Evolutionary conservation across 2,888 invertebrate species (phyloP), one percentile per base, ranked within the genome.

Genomic region (Leptodirus hochenwartii): DNA sequence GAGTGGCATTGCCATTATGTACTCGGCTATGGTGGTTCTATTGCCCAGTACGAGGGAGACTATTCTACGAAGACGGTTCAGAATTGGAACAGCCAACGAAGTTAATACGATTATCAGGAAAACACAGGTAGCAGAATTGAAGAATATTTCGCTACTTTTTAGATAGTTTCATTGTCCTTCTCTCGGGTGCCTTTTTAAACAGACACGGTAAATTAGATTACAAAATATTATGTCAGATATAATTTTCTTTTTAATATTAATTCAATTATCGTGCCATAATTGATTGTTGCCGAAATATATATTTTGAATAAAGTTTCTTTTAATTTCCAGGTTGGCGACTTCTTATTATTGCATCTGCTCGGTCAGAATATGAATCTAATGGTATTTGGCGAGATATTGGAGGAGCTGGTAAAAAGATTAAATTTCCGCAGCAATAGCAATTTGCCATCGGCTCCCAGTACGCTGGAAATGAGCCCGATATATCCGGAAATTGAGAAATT

Each of bases 291-390:
- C n/a, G n/a, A n/a, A n/a, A n/a, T n/a, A n/a, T n/a, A n/a, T n/a
- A n/a, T n/a, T n/a, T n/a, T n/a, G n/a, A n/a, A n/a, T n/a, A n/a
- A n/a, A n/a, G n/a, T n/a, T n/a, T n/a, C 11, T 29, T 34, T 32
- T 24, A 33, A 27, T 36, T 47, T 50, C 11, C 53, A 82, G 81
- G 76, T 87, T 43, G 85, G 85, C 15, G 87, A 88, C 50, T 87
- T 85, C 57, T 61, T 87, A 37, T 59, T 87, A 35, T 59, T 88
- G 33, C 82, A 84, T 47, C 59, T 87, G 32, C 61, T 87, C 29
- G 81, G 84, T 16, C 84, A 87, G 55, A 88, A 88, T 53, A 73
- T 87, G 64, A 82, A 79, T 43, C 62, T 80, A 47, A 66, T 78
- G 51, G 65, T 77, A 24, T 84, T 80, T 51, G 73, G 73, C 30